Conservation (phyloP, 2,888 invertebrate species). For the Corythucha ciliata region DNA sequence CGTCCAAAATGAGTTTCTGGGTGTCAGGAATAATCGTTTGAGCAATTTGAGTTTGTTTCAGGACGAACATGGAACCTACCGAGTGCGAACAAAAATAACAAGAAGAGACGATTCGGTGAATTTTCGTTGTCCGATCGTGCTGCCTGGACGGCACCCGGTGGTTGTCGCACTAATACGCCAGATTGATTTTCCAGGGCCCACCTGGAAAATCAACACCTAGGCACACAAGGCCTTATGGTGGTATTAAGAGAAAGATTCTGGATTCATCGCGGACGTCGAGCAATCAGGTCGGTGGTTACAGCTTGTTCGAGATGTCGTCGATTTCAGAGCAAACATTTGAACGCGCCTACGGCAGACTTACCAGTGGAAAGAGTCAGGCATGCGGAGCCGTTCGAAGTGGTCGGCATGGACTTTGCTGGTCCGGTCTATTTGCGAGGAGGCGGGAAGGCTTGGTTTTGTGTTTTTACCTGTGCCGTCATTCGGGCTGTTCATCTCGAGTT, state of each 20-base stretch:
- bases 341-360: constrained; percentile 34
- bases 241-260: constrained; percentile 11
- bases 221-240: constrained; percentile 4
- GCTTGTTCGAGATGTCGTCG: constrained; percentile 25
- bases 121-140: constrained; percentile 4
- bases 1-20: too few species aligned
- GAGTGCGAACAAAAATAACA: constrained; percentile 13
- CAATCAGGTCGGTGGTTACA: constrained; percentile 15
- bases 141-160: constrained; percentile 11
- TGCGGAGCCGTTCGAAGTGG: constrained; percentile 36
- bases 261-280: constrained; percentile 12
- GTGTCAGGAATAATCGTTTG: too few species aligned
- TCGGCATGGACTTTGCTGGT: constrained; percentile 40
- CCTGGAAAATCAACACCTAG: neutral
- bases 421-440: constrained; percentile 36
- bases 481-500: constrained; percentile 41
- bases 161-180: neutral
- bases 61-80: neutral
- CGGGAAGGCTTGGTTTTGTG: constrained; percentile 37
- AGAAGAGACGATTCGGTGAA: too few species aligned
- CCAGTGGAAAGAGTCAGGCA: constrained; percentile 37
- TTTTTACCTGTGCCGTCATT: constrained; percentile 41
- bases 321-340: constrained; percentile 29
- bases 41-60: neutral
- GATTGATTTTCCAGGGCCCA: constrained; percentile 9